phyloP scores from a whole-genome alignment of 2,888 invertebrate species.

The Perizoma flavofasciatum region DNA sequence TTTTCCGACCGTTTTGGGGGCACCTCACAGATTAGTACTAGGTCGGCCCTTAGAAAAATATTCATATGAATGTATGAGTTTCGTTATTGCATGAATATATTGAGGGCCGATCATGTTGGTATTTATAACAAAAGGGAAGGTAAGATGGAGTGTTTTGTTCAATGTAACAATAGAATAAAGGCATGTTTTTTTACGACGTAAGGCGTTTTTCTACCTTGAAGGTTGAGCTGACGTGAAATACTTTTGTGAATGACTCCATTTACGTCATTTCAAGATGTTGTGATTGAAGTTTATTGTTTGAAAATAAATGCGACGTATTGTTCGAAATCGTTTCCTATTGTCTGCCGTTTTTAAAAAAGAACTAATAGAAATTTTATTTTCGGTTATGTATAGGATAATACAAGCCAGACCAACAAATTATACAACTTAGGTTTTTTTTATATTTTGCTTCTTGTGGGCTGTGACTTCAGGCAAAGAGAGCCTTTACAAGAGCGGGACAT shows the following conservation, averaged over 20 bases:
- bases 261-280: conserved; percentile 22
- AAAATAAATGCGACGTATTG: conserved; percentile 12
- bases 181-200: conserved; percentile 33
- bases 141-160: conserved; percentile 39
- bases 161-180: conserved; percentile 37
- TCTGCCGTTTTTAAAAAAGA: neutral
- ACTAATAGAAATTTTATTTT: too few relatives aligned
- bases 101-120: conserved; percentile 41
- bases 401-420: too few relatives aligned
- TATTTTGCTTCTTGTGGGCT: too few relatives aligned
- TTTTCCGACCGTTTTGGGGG: conserved; percentile 63
- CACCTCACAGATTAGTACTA: conserved; percentile 63
- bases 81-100: conserved; percentile 56
- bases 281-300: conserved; percentile 13
- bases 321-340: conserved; percentile 15
- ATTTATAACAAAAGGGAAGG: conserved; percentile 39
- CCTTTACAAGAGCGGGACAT: too few relatives aligned
- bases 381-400: too few relatives aligned
- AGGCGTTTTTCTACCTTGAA: conserved; percentile 21
- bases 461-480: too few relatives aligned
- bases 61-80: conserved; percentile 59
- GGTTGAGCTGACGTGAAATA: conserved; percentile 5
- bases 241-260: conserved; percentile 9
- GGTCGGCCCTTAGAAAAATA: conserved; percentile 58
- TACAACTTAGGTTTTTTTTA: too few relatives aligned